Base-by-base conservation (phyloP, 2,888 invertebrate genomes). In the Luperina nickerlii region DNA sequence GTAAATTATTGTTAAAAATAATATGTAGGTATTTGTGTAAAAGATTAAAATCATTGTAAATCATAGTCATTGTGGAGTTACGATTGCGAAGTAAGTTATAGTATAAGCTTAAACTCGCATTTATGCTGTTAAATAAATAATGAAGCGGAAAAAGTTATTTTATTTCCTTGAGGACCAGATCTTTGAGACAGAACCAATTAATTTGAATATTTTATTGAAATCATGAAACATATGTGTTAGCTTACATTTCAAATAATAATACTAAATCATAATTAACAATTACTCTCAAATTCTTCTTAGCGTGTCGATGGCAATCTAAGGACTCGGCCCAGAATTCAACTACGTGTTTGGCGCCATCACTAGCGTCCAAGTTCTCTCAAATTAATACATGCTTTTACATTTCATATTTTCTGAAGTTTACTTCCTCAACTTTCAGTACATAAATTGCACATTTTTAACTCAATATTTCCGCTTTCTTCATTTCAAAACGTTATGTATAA, bases 1-100 rank as follows among this genome's bases (percentile, higher is more conserved):
- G 93, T 94, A 93, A 92, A 93, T 91, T 93, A 93, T 92, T 94
- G 92, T 94, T 94, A 92, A 89, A 87, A 84, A 83, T 74, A 86
- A 86, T 54, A 78, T 78, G 74, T 92, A 92, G 90, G 91, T 91
- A 90, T 91, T 92, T 90, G 87, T 89, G 92, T 91, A 90, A 91
- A 87, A 84, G 88, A 88, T 90, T 86, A 74, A 83, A 86, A 89
- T 89, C 90, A 89, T 90, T 89, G 87, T 91, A 90, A 87, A 87
- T 88, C 90, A 87, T 88, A 90, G 85, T 84, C 84, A 83, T 79
- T 87, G 88, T 89, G 83, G 89, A 91, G 89, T 90, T 92, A 91
- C 90, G 90, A 91, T 90, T 82, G 85, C 81, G 78, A 67, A 74
- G 71, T 82, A 84, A 84, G 79, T 82, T 51, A 77, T 82, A 84